These are phyloP conservation scores for Seriola aureovittata DNA, from an alignment of 2,113 vertebrate genomes.

Conservation along the genomic window DNA sequence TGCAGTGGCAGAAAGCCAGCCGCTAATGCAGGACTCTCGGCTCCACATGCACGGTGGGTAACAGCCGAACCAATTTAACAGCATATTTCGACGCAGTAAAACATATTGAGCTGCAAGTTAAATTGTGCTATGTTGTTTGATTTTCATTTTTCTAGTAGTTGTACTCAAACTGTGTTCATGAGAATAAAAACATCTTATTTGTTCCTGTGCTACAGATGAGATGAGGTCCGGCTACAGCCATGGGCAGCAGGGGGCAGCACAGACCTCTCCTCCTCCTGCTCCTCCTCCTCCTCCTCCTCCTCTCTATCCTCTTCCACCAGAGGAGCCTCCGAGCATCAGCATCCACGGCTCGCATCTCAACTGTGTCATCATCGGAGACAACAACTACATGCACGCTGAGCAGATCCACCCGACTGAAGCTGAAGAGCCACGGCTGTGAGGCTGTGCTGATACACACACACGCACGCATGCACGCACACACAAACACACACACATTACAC, in stretches of 20 bases:
- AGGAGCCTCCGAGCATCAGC: constrained; percentile 51
- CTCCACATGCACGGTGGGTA: constrained; percentile 54
- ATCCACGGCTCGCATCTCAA: constrained; percentile 72
- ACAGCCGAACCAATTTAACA: neutral
- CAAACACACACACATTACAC: neutral
- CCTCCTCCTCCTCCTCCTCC: neutral
- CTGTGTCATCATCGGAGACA: constrained; percentile 82
- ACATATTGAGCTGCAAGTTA: neutral
- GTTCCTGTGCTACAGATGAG: constrained; percentile 10
- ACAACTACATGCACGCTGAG: constrained; percentile 75
- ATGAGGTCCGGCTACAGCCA: constrained; percentile 21
- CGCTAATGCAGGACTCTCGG: constrained; percentile 33
- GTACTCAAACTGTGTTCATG: neutral
- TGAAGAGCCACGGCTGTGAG: neutral
- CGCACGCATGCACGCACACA: too few species aligned
- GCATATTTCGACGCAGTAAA: neutral
- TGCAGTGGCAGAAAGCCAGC: constrained; percentile 50
- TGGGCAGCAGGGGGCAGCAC: constrained; percentile 42
- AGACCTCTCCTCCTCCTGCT: neutral
- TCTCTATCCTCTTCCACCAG: neutral
- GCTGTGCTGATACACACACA: neutral
- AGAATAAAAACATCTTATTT: neutral
- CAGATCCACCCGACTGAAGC: constrained; percentile 16
- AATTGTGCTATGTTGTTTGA: neutral
- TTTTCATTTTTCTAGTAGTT: neutral